Evolutionary conservation across 2,797 vertebrate species (phyloP), one percentile per base, ranked within the genome.

Genomic region (Tragopan temminckii): DNA sequence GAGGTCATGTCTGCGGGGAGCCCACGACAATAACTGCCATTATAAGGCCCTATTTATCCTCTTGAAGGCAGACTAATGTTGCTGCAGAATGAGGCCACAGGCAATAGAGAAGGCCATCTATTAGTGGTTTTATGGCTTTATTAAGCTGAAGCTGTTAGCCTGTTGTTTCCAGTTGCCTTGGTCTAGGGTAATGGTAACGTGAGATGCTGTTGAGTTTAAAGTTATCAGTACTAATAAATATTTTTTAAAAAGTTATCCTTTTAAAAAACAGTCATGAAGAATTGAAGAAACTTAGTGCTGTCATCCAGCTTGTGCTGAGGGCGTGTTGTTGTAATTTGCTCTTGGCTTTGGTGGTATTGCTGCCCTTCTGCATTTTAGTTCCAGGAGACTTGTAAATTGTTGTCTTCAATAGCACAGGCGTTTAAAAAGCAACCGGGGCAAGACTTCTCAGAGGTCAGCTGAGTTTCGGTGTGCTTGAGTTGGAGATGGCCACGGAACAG

Each of bases 1-100:
- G 95, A 97, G 89, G 85, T 96, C 96, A 95, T 67, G 96, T 97
- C 96, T 97, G 96, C 91, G 85, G 40, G n/a, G 57, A 97, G 84
- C 33, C 71, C 31, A 15, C 79, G 66, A 90, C 90, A 93, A 94
- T 90, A 92, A 92, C 58, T 85, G 85, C 76, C 61, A 72, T 96
- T 97, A 91, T 95, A 89, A 71, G 45, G 58, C 63, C 69, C 88
- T 79, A 45, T 85, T 94, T 94, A 77, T 93, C 80, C 64, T 78
- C 78, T 62, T 62, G 61, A 76, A 87, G 93, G 53, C 52, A 63
- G 31, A 81, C 50, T 77, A 64, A 70, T 24, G 21, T 53, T 88
- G 43, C 72, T 91, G 63, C 72, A 92, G 75, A 76, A 77, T 53
- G 66, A 84, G 42, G 35, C 88, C 45, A 20, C 0, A 0, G 79